Percentiles rank a stretch among this genome's conserved stretches.
phyloP scores from a whole-genome alignment of 2,113 vertebrate species.

The Ivindomyrus marchei region DNA sequence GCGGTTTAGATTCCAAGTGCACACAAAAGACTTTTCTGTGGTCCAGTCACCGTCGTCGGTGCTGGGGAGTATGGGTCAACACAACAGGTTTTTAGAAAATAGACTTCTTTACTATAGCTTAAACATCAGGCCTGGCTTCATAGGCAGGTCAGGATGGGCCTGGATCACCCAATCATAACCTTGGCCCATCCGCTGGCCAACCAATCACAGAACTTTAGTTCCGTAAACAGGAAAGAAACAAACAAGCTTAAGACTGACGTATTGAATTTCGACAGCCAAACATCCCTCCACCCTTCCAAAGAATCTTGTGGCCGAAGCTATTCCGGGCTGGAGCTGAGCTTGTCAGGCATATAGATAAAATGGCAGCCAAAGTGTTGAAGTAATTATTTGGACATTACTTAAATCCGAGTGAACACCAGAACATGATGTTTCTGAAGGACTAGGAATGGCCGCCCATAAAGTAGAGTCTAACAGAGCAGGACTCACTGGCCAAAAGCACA shows the following conservation, averaged over 20 bases:
- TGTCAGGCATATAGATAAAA: background rate
- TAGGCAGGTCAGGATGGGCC: background rate
- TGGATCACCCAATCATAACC: background rate
- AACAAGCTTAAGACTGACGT: background rate
- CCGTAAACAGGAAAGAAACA: background rate
- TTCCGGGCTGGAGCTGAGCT: background rate
- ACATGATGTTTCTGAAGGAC: background rate
- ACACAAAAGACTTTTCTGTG: slow-evolving; percentile 71
- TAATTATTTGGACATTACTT: background rate
- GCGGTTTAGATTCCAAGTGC: slow-evolving; percentile 85
- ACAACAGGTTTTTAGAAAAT: background rate
- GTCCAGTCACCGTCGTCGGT: slow-evolving; percentile 79
- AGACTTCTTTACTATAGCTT: background rate
- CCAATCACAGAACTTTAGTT: background rate
- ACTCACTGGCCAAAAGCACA: slow-evolving; percentile 86
- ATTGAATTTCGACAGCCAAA: background rate
- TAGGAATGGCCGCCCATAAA: background rate
- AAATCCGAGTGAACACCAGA: background rate
- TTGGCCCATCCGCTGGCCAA: background rate
- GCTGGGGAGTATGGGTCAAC: slow-evolving; percentile 45
- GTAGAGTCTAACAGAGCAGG: background rate
- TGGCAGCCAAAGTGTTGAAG: background rate
- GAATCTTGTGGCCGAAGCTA: background rate
- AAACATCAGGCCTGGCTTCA: background rate
- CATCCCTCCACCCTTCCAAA: background rate